Base-by-base conservation (phyloP, 2,888 invertebrate genomes). In the Rambutsinella grinnellia region DNA sequence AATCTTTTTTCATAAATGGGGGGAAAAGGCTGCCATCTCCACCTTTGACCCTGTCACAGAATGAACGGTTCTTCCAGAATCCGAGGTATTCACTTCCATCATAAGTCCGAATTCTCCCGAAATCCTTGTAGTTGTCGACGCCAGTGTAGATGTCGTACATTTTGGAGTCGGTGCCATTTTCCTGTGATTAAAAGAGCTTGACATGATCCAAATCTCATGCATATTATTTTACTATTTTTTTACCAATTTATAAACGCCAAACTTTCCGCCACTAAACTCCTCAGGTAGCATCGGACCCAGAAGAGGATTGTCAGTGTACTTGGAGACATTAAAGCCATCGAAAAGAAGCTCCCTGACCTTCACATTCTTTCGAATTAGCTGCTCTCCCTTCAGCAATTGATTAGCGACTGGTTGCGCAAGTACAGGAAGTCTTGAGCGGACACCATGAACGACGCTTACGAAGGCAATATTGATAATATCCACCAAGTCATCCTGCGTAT, bases 11-110 rank as follows among this genome's bases (percentile, higher is more conserved):
- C 8, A 87, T 80, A 56, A 85, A 85, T 0, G 87, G 87, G 5
- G 85, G 85, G 81, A 87, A 86, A 26, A 86, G 81, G 1, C 85
- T 83, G 13, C 87, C 87, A 76, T 87, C 87, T 0, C 86, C 86
- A 8, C 87, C 87, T 80, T 80, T 60, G 85, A 65, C n/a, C 23
- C 28, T 51, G 24, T 65, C 65, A 15, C 65, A 65, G 19, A 6
- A 83, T 26, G 86, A 85, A 56, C 84, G 79, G 24, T 21, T 51
- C 27, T n/a, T 28, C 79, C 79, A 79, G 47, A 76, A 79, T 17
- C 68, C 46, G 5, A 79, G 49, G 2, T 70, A 23, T 5, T 51
- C 47, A 0, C 46, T 57, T 0, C 60, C 54, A n/a, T 74, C 54
- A 67, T 68, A 81, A 3, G 61, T 54, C 5, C 63, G 27, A 21